Percentiles rank a stretch among this genome's conserved stretches.
Evolutionary conservation across 2,113 vertebrate genomes (phyloP).

Genomic region (Pygoscelis adeliae): DNA sequence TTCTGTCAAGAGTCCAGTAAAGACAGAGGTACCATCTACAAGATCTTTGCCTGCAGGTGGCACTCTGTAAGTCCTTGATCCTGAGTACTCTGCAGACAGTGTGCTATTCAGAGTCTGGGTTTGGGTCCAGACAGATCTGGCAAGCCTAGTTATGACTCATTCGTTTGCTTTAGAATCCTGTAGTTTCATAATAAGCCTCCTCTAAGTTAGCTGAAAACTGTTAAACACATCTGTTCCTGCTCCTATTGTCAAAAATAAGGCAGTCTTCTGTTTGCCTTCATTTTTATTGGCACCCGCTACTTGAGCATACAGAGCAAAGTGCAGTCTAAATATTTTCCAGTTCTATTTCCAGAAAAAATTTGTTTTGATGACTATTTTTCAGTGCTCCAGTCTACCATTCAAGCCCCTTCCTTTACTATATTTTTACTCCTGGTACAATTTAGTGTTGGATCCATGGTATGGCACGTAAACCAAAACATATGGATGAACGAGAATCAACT

Average conservation of each 20-base stretch:
- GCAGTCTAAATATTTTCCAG: conserved; percentile 38
- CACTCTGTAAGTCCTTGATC: not conserved
- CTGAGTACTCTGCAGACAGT: not conserved
- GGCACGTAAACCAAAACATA: not conserved
- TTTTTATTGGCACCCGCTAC: conserved; percentile 18
- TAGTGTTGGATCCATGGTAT: not conserved
- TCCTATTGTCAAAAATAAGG: conserved; percentile 24
- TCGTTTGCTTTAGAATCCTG: conserved; percentile 28
- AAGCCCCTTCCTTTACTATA: not conserved
- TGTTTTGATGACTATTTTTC: not conserved
- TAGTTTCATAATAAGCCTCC: conserved; percentile 33
- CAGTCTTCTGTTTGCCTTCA: conserved; percentile 18
- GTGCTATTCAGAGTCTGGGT: not conserved
- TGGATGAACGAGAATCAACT: not conserved
- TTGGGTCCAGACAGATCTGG: conserved; percentile 26
- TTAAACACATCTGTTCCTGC: conserved; percentile 38
- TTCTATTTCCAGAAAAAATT: conserved; percentile 28
- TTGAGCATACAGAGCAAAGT: not conserved
- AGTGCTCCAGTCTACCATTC: not conserved
- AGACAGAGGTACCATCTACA: not conserved
- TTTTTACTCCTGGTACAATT: not conserved
- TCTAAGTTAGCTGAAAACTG: conserved; percentile 19
- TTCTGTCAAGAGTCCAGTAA: not conserved
- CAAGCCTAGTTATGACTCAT: conserved; percentile 19
- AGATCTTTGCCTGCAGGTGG: not conserved